A percentile compares a stretch with the other conserved stretches of the same genome.
Evolutionary conservation across 2,888 invertebrate genomes (phyloP).

Genomic region (Taphrorychus bicolor): DNA sequence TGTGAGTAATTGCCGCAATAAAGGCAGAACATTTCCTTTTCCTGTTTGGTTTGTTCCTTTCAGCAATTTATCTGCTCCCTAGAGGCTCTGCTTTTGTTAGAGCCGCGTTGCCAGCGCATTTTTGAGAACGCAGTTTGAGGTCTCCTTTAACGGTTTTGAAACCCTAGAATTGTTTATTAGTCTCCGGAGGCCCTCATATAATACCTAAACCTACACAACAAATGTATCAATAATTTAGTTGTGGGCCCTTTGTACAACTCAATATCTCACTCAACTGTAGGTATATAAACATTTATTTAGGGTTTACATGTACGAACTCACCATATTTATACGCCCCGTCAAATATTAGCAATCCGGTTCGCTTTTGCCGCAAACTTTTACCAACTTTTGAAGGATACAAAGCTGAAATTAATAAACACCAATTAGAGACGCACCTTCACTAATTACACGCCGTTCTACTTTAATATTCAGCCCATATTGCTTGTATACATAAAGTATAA

Average conservation of each 20-base stretch:
- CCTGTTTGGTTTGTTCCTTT: constrained; percentile 39
- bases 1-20: constrained; percentile 40
- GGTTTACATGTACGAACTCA: too few species aligned
- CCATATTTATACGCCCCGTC: background rate
- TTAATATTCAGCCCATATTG: constrained; percentile 15
- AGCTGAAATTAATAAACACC: constrained; percentile 8
- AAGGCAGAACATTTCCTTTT: constrained; percentile 39
- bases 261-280: background rate
- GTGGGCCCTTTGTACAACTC: background rate
- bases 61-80: constrained; percentile 37
- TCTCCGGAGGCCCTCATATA: background rate
- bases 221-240: background rate
- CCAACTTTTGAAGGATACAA: background rate
- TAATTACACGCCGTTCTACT: constrained; percentile 13
- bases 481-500: constrained; percentile 21
- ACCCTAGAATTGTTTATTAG: constrained; percentile 11
- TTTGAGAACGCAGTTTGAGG: constrained; percentile 17
- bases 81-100: constrained; percentile 21
- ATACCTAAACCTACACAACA: background rate
- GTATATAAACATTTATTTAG: constrained; percentile 1
- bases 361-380: background rate
- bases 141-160: constrained; percentile 19
- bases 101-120: constrained; percentile 11
- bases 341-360: background rate
- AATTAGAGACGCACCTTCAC: constrained; percentile 14